Base-by-base conservation (phyloP, 2,797 vertebrate genomes). In the Rhyacichthys aspro region DNA sequence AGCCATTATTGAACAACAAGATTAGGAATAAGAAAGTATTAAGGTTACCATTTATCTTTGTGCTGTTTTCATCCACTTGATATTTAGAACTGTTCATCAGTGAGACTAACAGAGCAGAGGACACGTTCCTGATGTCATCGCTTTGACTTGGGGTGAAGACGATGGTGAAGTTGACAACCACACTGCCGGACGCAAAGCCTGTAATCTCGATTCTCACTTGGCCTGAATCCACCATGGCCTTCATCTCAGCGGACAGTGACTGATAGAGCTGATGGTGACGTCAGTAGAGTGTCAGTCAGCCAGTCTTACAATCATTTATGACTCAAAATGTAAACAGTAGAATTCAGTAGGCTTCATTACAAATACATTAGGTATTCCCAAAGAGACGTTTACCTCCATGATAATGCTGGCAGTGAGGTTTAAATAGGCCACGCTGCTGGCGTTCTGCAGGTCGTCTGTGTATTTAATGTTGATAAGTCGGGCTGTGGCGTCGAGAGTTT, bases 161-260 rank as follows among this genome's bases (percentile, higher is more conserved):
- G 17, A 97, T 16, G 57, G 8, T 57, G 47, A 96, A 94, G 44
- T 77, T 79, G 33, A 94, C 89, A 45, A 93, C 77, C 0, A 95
- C 70, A 0, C 94, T 96, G 50, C 94, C 94, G 0, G 48, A 76
- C 47, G 75, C 76, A 43, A 95, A 59, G 38, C 76, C 15, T 0
- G 1, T 89, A 71, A 96, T 68, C 67, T 88, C 47, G 23, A 97
- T 63, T 53, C 72, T 84, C 67, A 96, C 79, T 59, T 81, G 52
- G 0, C 88, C 87, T 0, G 85, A 72, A 48, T 89, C 76, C 69
- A 95, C 12, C 82, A 94, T 73, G 45, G 67, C 79, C 41, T 60
- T 74, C 41, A 91, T 53, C 9, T 88, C 55, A 42, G 49, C 37
- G 23, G 93, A 74, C 41, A 93, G 49, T 81, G 82, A 88, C 23